Percentiles rank a stretch among this genome's conserved stretches.
phyloP scores from a whole-genome alignment of 1,140 invertebrate genomes.

The Drosophila sulfurigaster region DNA sequence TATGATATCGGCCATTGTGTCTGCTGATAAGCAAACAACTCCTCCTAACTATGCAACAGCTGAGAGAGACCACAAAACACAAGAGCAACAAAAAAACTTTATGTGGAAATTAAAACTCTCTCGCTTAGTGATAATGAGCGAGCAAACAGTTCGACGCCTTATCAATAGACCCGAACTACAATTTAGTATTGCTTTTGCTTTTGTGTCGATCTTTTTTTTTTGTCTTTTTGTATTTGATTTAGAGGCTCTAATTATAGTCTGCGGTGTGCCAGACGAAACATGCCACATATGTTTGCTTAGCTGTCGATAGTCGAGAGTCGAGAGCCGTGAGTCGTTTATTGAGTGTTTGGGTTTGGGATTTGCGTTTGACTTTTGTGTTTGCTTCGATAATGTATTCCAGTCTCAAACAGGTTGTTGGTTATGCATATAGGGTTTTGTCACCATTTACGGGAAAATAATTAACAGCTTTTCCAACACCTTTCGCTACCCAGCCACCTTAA shows the following conservation, averaged over 20 bases:
- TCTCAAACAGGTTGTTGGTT: slow-evolving; percentile 33
- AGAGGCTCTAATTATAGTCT: slow-evolving; percentile 48
- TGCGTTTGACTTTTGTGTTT: slow-evolving; percentile 25
- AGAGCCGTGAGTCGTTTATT: slow-evolving; percentile 9
- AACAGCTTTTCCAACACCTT: slow-evolving; percentile 25
- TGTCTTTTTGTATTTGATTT: slow-evolving; percentile 4
- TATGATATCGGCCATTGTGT: slow-evolving; percentile 47
- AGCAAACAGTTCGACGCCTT: slow-evolving; percentile 47
- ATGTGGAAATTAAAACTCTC: slow-evolving; percentile 10
- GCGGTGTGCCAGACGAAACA: slow-evolving; percentile 23
- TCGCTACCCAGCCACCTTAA: not conserved
- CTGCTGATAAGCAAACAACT: slow-evolving; percentile 45
- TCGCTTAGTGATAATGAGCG: slow-evolving; percentile 38
- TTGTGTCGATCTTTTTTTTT: slow-evolving; percentile 11
- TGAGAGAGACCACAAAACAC: slow-evolving; percentile 18
- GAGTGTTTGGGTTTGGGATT: slow-evolving; percentile 37
- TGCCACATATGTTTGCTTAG: slow-evolving; percentile 39
- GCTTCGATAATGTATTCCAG: slow-evolving; percentile 37
- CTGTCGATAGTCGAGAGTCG: slow-evolving; percentile 27
- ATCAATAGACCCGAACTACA: slow-evolving; percentile 38
- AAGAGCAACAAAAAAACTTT: slow-evolving; percentile 19
- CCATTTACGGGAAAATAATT: slow-evolving; percentile 16
- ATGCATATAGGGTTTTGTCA: slow-evolving; percentile 14
- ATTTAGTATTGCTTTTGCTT: slow-evolving; percentile 9
- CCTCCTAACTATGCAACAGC: slow-evolving; percentile 28